A percentile compares a stretch with the other conserved stretches of the same genome.
Evolutionary conservation across 2,797 vertebrate species (phyloP).

Genomic region (Anguilla anguilla): DNA sequence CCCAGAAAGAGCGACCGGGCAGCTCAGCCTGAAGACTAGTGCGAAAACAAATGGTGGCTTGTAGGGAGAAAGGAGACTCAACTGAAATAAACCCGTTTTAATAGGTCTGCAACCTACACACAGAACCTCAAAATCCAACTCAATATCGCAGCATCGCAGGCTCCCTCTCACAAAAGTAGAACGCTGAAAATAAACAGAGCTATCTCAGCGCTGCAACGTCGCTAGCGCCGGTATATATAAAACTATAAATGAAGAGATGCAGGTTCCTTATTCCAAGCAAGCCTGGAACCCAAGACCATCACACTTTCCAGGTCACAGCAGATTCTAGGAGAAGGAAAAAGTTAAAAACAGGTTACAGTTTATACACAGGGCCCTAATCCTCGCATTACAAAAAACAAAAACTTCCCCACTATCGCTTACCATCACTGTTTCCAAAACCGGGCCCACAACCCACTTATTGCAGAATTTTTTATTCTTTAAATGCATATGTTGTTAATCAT

Average conservation of each 20-base stretch:
- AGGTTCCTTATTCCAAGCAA: not conserved
- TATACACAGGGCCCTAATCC: no score
- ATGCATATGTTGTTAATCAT: not conserved
- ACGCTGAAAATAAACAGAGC: not conserved
- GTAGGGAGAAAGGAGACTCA: not conserved
- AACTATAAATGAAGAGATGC: constrained; percentile 4
- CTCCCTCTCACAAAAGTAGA: not conserved
- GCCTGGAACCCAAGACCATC: not conserved
- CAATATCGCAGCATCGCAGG: not conserved
- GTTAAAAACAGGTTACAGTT: not conserved
- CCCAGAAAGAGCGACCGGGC: no score
- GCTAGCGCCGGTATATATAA: not conserved
- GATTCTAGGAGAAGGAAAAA: not conserved
- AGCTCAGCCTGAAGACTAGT: no score
- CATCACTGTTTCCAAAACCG: not conserved
- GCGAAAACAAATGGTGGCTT: no score
- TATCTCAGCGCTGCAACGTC: not conserved
- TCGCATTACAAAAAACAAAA: not conserved
- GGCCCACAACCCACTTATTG: not conserved
- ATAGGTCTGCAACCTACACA: constrained; percentile 17
- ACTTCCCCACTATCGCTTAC: not conserved
- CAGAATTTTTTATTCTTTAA: not conserved
- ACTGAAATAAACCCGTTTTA: constrained; percentile 16
- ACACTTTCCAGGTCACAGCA: not conserved
- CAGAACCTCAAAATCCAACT: constrained; percentile 20